Conservation (phyloP, 92 coral and sea anemone species). For the Phenganax marumi region DNA sequence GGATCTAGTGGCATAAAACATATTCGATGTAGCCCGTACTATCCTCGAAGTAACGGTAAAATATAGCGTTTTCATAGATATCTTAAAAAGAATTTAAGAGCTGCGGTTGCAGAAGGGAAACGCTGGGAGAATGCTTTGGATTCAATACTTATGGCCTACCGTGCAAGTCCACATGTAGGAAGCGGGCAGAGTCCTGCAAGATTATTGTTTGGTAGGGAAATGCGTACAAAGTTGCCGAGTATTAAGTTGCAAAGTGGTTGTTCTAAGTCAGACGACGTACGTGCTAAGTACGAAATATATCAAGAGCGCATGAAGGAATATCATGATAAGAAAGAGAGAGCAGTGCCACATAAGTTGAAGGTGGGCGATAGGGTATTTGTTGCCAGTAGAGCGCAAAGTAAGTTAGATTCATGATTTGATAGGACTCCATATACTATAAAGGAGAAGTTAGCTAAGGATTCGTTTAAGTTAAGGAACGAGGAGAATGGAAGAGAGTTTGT, state of each 20-base stretch:
- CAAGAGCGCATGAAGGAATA: slow-evolving; percentile 32
- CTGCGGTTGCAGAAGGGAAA: slow-evolving; percentile 53
- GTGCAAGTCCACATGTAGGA: slow-evolving; percentile 54
- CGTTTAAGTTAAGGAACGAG: slow-evolving; percentile 34
- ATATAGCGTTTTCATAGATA: slow-evolving; percentile 15
- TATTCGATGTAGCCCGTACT: slow-evolving; percentile 50
- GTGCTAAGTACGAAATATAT: slow-evolving; percentile 6
- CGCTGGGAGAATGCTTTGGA: slow-evolving; percentile 41
- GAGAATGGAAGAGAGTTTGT: slow-evolving; percentile 21
- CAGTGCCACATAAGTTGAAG: slow-evolving; percentile 18
- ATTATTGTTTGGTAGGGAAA: slow-evolving; percentile 48
- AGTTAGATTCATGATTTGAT: slow-evolving; percentile 1
- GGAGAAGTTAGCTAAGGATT: slow-evolving; percentile 22
- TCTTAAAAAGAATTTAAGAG: slow-evolving; percentile 43
- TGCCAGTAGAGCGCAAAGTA: slow-evolving; percentile 33
- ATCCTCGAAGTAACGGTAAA: slow-evolving; percentile 58
- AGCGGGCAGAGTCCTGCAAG: slow-evolving; percentile 51
- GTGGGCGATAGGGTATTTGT: slow-evolving; percentile 47
- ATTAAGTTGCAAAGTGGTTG: slow-evolving; percentile 26
- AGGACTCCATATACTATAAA: slow-evolving; percentile 37
- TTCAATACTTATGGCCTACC: slow-evolving; percentile 48
- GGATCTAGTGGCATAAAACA: slow-evolving; percentile 58
- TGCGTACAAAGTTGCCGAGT: slow-evolving; percentile 49
- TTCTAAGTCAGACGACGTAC: slow-evolving; percentile 15
- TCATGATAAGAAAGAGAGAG: slow-evolving; percentile 9